Base-by-base conservation (phyloP, 2,797 vertebrate genomes). In the Limosa lapponica region DNA sequence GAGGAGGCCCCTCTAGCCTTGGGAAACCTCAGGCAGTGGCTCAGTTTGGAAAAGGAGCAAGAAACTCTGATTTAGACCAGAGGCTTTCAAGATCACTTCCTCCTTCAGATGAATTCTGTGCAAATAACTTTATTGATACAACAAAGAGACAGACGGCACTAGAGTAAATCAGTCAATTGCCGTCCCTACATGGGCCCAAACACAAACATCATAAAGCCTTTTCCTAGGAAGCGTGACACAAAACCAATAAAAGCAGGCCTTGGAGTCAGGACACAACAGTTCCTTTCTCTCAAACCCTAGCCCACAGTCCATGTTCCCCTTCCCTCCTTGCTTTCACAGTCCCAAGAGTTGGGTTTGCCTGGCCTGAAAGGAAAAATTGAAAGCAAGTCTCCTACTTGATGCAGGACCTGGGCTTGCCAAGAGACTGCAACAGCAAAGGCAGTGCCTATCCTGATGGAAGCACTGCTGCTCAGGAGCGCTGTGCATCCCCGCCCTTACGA, bases 121-220 rank as follows among this genome's bases (percentile, higher is more conserved):
- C 64, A 84, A 91, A 82, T 82, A 94, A 66, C 43, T 58, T 86
- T 81, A 89, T 72, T 89, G 86, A 92, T 44, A 92, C 74, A 87
- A 84, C 59, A 90, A 48, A 59, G 75, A 69, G 43, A 67, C 25
- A 58, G 48, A 75, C 2, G 1, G 3, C 82, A 67, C 84, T 11
- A 1, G 1, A 72, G 58, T 39, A 52, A 82, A 77, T 32, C 48
- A 64, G 34, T 37, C 64, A 46, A 4, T 8, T 28, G n/a, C 37
- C n/a, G 62, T 87, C 44, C 59, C 41, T 28, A 20, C 10, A 4
- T 0, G 1, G 48, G 37, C 57, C 79, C 25, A 34, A 95, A 77
- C 32, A 62, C 59, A 96, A 94, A 87, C 36, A 90, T 79, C 34
- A 3, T 87, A 84, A 94, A 90, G 34, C 7, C 58, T 72, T 59